Percentiles rank a stretch among this genome's conserved stretches.
These are phyloP conservation scores for Acromyrmex charruanus DNA, from an alignment of 1,140 invertebrate species.

Conservation along the genomic window DNA sequence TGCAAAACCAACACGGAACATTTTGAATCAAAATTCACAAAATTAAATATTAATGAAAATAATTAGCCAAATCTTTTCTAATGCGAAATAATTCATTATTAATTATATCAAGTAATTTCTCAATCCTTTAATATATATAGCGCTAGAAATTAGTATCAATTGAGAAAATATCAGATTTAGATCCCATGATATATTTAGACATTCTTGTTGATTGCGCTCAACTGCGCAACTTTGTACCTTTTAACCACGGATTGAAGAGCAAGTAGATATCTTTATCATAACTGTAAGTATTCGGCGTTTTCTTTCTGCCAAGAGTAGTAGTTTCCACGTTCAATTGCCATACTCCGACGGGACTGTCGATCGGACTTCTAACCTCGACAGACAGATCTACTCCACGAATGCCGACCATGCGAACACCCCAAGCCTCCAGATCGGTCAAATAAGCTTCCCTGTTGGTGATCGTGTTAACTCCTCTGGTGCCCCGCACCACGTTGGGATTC, in stretches of 20 bases:
- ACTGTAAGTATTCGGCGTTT: conserved; percentile 74
- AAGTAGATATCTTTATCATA: conserved; percentile 88
- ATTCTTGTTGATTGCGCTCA: background rate
- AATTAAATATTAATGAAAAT: background rate
- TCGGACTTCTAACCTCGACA: conserved; percentile 82
- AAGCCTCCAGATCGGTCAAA: conserved; percentile 79
- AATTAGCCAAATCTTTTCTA: background rate
- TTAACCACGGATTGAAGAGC: conserved; percentile 94
- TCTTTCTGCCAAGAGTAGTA: conserved; percentile 72
- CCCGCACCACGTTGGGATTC: conserved; percentile 81
- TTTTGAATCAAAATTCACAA: background rate
- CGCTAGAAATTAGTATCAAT: background rate
- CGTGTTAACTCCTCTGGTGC: conserved; percentile 79
- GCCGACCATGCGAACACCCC: conserved; percentile 80
- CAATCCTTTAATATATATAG: background rate
- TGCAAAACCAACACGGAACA: background rate
- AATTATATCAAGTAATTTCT: background rate
- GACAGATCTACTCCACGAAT: conserved; percentile 77
- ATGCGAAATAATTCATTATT: background rate
- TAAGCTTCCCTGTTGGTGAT: conserved; percentile 78
- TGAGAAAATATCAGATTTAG: background rate
- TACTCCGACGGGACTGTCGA: conserved; percentile 83
- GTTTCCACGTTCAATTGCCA: conserved; percentile 84
- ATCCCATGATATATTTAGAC: background rate
- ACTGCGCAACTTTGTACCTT: conserved; percentile 89